Conservation (phyloP, 37 sponge, comb jelly and placozoan species). For the Geodia barretti region DNA sequence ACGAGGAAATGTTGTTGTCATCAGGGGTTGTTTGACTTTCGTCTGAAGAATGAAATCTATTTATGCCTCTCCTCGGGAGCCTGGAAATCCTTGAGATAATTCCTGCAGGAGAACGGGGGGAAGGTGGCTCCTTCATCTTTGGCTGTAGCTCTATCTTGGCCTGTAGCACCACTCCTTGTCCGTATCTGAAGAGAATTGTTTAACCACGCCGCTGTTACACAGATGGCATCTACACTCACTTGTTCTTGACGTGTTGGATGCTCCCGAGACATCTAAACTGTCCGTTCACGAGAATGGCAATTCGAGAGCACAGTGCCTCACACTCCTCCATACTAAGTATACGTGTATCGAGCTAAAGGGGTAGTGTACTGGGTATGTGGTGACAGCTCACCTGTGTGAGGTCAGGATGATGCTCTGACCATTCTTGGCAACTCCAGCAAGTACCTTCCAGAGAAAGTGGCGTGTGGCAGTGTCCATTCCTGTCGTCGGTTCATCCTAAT, state of each 20-base stretch:
- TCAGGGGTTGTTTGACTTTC: no score
- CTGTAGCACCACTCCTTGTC: conserved; percentile 7
- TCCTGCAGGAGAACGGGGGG: not conserved
- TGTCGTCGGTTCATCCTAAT: conserved; percentile 98
- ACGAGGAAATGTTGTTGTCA: no score
- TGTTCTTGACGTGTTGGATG: conserved; percentile 95
- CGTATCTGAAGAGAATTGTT: conserved; percentile 2
- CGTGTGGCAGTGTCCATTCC: conserved; percentile 97
- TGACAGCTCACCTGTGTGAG: conserved; percentile 22
- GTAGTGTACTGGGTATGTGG: no score
- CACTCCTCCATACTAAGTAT: conserved; percentile 99
- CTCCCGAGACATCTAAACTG: conserved; percentile 95
- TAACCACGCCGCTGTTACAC: not conserved
- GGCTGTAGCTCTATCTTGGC: conserved; percentile 4
- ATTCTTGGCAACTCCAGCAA: conserved; percentile 49
- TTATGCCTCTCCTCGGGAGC: no score
- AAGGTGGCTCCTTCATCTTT: not conserved
- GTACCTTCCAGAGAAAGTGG: conserved; percentile 89
- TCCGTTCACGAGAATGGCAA: conserved; percentile 98
- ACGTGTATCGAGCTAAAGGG: no score
- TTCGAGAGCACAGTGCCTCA: conserved; percentile 95
- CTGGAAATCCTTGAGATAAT: not conserved
- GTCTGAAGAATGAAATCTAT: no score
- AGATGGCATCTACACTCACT: conserved; percentile 49
- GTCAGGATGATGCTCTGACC: conserved; percentile 24